phyloP scores from a whole-genome alignment of 2,113 vertebrate genomes.

The Electrona antarctica region DNA sequence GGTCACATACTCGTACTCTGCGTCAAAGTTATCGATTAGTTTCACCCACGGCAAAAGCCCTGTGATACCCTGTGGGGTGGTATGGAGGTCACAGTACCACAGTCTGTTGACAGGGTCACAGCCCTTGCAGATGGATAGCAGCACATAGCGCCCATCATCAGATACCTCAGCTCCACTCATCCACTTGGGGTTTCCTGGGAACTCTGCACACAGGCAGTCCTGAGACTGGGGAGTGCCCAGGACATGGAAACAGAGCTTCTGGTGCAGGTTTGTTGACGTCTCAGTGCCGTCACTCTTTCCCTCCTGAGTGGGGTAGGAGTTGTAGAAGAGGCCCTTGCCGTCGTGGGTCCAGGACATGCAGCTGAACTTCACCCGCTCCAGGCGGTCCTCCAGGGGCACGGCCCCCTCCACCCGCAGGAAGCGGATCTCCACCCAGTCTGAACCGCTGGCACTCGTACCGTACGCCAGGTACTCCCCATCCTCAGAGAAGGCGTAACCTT shows the following conservation, averaged over 20 bases:
- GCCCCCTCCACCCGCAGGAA: conserved; percentile 91
- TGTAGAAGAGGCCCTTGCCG: conserved; percentile 96
- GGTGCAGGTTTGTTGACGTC: conserved; percentile 94
- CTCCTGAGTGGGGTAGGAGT: conserved; percentile 92
- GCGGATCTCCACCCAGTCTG: conserved; percentile 96
- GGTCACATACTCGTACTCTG: conserved; percentile 96
- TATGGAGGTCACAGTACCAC: conserved; percentile 94
- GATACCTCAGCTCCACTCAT: conserved; percentile 98
- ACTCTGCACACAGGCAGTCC: conserved; percentile 93
- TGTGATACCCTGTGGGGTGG: conserved; percentile 85
- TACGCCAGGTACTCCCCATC: conserved; percentile 96
- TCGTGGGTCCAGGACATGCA: conserved; percentile 99
- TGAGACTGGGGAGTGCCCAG: conserved; percentile 91
- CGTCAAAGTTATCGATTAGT: conserved; percentile 97
- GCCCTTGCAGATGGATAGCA: conserved; percentile 93
- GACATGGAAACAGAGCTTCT: conserved; percentile 93
- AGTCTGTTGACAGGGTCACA: conserved; percentile 97
- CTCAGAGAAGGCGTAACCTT: conserved; percentile 96
- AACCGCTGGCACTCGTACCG: conserved; percentile 94
- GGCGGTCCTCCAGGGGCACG: conserved; percentile 84
- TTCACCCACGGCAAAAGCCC: conserved; percentile 96
- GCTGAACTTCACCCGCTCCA: conserved; percentile 96
- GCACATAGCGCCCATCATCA: conserved; percentile 89
- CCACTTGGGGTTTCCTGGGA: conserved; percentile 95
- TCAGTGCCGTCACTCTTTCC: conserved; percentile 98